These are phyloP conservation scores for Mamestra configurata DNA, from an alignment of 1,140 invertebrate genomes.

Conservation along the genomic window DNA sequence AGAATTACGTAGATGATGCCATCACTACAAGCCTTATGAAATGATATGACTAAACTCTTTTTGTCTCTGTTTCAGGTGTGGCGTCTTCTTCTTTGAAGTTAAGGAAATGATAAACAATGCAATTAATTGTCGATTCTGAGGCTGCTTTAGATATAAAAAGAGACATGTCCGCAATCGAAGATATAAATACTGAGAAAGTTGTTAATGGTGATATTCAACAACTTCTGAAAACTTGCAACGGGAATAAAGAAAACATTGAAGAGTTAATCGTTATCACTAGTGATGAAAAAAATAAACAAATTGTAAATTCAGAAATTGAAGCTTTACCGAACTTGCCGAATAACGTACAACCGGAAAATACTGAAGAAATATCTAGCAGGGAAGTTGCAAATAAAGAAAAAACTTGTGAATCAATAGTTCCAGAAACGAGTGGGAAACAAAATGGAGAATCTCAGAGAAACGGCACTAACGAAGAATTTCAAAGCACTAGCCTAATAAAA, in stretches of 20 bases:
- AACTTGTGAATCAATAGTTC: neutral
- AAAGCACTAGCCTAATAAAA: neutral
- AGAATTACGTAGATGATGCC: neutral
- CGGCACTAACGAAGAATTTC: neutral
- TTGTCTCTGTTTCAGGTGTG: conserved; percentile 52
- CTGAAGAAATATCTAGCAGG: neutral
- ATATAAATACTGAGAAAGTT: conserved; percentile 65
- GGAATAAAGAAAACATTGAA: conserved; percentile 62
- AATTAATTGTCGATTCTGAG: conserved; percentile 80
- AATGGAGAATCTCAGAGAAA: conserved; percentile 13
- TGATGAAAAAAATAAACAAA: conserved; percentile 3
- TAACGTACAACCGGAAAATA: neutral
- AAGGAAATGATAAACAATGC: conserved; percentile 79
- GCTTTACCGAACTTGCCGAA: neutral
- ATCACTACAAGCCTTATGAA: neutral
- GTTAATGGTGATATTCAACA: conserved; percentile 59
- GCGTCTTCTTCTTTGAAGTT: conserved; percentile 14
- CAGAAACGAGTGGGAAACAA: neutral
- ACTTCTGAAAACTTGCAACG: conserved; percentile 54
- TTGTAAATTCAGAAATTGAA: neutral
- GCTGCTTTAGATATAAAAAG: conserved; percentile 65
- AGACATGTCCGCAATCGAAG: conserved; percentile 73
- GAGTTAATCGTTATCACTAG: neutral
- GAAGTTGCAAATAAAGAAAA: neutral
- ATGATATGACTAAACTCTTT: conserved; percentile 6